phyloP scores from a whole-genome alignment of 2,797 vertebrate genomes.

The Crenichthys baileyi region DNA sequence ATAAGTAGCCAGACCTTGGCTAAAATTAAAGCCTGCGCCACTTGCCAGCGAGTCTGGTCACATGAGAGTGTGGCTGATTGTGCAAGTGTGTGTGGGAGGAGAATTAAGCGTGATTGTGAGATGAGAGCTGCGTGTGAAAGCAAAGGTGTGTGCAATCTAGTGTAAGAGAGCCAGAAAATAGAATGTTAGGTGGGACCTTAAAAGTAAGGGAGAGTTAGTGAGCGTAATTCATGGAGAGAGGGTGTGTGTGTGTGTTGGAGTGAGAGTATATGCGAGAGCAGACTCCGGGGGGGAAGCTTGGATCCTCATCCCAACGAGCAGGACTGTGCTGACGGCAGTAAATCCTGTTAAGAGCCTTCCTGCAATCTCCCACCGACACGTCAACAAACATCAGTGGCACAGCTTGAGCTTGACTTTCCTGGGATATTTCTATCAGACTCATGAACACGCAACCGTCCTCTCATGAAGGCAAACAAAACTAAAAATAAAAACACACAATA shows the following conservation, averaged over 20 bases:
- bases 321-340: slow-evolving; percentile 53
- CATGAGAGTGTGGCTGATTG: neutral
- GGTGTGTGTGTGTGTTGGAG: slow-evolving; percentile 12
- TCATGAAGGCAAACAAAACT: neutral
- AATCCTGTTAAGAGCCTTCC: slow-evolving; percentile 71
- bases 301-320: slow-evolving; percentile 58
- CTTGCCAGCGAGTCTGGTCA: neutral
- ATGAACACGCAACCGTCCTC: neutral
- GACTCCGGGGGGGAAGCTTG: slow-evolving; percentile 31
- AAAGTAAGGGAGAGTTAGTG: neutral
- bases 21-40: slow-evolving; percentile 21
- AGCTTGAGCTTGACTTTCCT: slow-evolving; percentile 3
- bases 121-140: neutral
- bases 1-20: slow-evolving; percentile 19
- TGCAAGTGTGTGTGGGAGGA: slow-evolving; percentile 2
- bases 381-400: slow-evolving; percentile 2
- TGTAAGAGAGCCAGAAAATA: neutral
- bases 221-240: neutral
- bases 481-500: neutral
- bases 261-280: neutral
- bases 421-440: slow-evolving; percentile 3
- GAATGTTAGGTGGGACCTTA: neutral
- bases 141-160: slow-evolving; percentile 3
- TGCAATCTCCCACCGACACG: slow-evolving; percentile 40
- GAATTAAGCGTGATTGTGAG: neutral